Evolutionary conservation across 2,888 invertebrate genomes (phyloP), one percentile per base, ranked within the genome.

Genomic region (Amaurobius ferox): DNA sequence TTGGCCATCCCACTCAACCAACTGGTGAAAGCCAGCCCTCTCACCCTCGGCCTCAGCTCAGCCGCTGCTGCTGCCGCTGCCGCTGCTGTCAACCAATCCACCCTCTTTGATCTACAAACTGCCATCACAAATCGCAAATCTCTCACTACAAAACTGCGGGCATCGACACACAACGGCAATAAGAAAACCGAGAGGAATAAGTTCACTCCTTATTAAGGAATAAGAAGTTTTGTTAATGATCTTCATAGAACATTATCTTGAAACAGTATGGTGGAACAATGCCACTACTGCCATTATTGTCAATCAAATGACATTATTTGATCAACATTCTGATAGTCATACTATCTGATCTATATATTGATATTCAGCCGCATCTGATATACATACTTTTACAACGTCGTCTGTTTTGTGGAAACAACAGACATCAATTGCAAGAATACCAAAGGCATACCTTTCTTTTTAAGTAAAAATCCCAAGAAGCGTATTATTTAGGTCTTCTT

Each of bases 1-100:
- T 76, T 86, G 86, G 86, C 86, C 62, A 86, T 86, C 74, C 86
- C 86, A 66, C 78, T 86, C 86, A 86, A 86, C 79, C 86, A 86
- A 74, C 86, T 86, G 86, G 86, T 86, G 74, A 86, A 86, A 74
- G 86, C 86, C 77, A 79, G 74, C 48, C 79, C 86, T 86, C 86
- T 86, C 55, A 86, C 86, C 86, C 79, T 86, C 62, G 76, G 79
- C 86, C 79, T 79, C 71, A 79, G 72, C 74, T 74, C 86, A 48
- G 86, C 86, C 40, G 72, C 78, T 67, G 79, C 73, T 66, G 86
- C 86, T 74, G 79, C 78, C 44, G 68, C 78, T 55, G 76, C 86
- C 68, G 73, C 86, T 30, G 71, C 83, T 35, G 79, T 74, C 73
- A 77, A 77, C 83, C 77, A 83, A 77, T 30, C 83, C 61, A 79